A percentile compares a stretch with the other conserved stretches of the same genome.
These are phyloP conservation scores for Dreissena polymorpha DNA, from an alignment of 1,140 invertebrate genomes.

Conservation along the genomic window DNA sequence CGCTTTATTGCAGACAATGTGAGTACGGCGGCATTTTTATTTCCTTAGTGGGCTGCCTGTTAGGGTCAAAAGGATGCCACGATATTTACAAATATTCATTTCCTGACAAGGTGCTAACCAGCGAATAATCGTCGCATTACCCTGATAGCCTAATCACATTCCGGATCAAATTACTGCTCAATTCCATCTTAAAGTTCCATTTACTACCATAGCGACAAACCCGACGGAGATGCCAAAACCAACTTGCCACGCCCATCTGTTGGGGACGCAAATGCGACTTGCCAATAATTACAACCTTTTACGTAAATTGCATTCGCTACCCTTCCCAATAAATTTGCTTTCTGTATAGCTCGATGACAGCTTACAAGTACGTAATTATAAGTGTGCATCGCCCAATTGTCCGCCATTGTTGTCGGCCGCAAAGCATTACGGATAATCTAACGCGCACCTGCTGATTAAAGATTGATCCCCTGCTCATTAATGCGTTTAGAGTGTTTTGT, in stretches of 20 bases:
- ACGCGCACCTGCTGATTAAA: constrained; percentile 50
- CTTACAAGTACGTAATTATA: constrained; percentile 57
- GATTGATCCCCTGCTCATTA: constrained; percentile 50
- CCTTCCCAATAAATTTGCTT: constrained; percentile 55
- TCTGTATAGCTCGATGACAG: constrained; percentile 51
- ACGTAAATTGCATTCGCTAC: constrained; percentile 54
- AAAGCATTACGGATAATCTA: constrained; percentile 46
- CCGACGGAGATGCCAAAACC: constrained; percentile 40
- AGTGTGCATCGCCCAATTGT: constrained; percentile 46
- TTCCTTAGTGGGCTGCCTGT: no score
- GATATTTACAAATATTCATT: neutral
- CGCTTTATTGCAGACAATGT: no score
- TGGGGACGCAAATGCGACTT: constrained; percentile 43
- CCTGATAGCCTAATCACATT: constrained; percentile 30
- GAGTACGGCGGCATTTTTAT: no score
- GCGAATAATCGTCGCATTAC: constrained; percentile 32
- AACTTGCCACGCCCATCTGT: constrained; percentile 35
- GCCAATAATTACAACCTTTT: constrained; percentile 43
- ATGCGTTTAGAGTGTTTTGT: constrained; percentile 51
- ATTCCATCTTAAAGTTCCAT: constrained; percentile 38
- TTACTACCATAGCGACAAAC: neutral
- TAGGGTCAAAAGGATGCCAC: no score
- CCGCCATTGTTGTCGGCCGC: constrained; percentile 41
- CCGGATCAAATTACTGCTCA: constrained; percentile 26
- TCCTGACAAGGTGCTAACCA: constrained; percentile 37